Evolutionary conservation across 23 tunicate species (phyloP), one percentile per base, ranked within the genome.

Genomic region (Ascidia mentula): DNA sequence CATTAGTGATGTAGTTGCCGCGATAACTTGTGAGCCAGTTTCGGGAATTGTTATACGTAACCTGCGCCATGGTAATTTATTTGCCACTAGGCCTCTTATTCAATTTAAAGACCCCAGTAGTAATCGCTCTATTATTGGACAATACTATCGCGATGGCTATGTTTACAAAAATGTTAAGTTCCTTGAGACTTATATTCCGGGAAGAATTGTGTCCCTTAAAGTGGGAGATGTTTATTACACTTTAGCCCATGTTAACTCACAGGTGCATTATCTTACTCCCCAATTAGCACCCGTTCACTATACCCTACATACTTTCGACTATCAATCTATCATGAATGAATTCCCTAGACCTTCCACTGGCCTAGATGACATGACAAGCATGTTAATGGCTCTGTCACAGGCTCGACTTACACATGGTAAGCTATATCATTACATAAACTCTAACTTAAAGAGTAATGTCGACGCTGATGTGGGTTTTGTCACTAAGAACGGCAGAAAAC

Each of bases 261-360:
- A 71, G 74, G 37, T 71, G 38, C 37, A 71, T 71, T 71, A 71
- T 28, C 38, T 71, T 71, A 71, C 74, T 5, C 74, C 74, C 37
- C 38, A 33, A 33, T 71, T 71, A 33, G 37, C 74, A 33, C 74
- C 74, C 2, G 37, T 71, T 4, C 8, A 71, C 3, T 71, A 33
- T 71, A 33, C 6, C 1, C 34, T 22, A 3, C 37, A 33, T 9
- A 71, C 34, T 71, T 22, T 34, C 4, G 74, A 71, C 30, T 71
- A 3, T 18, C 38, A 71, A 71, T 71, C 74, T 28, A 1, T 71
- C 2, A 71, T 71, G 74, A 71, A 28, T 34, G 74, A 71, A 3
- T 71, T 71, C 30, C 74, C 74, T 9, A 71, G 38, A 34, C 37
- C 74, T 4, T 33, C 74, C 1, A 71, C 38, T 71, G 74, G 74